A percentile compares a stretch with the other conserved stretches of the same genome.
Conservation (phyloP, 2,888 invertebrate species). For the Thecophora atra region DNA sequence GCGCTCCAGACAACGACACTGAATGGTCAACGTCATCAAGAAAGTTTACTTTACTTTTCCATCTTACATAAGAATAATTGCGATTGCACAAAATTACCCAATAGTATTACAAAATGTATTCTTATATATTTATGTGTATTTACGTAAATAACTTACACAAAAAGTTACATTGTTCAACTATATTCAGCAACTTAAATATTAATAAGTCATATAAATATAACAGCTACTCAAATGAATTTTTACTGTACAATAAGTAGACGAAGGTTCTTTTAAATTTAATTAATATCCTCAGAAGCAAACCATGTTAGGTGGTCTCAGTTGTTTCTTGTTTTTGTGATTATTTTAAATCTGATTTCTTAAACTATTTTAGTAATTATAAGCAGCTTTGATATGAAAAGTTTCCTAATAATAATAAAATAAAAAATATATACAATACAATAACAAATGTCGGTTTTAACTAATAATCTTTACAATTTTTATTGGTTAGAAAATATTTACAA, state of each 20-base stretch:
- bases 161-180: constrained; percentile 1
- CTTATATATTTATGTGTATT: too few species aligned
- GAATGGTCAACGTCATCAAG: too few species aligned
- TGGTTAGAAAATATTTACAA: neutral
- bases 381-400: neutral
- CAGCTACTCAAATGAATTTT: neutral
- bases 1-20: too few species aligned
- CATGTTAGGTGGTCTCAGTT: neutral
- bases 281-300: neutral
- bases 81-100: too few species aligned
- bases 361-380: neutral
- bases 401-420: too few species aligned
- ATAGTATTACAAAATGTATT: too few species aligned
- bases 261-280: neutral
- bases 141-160: too few species aligned
- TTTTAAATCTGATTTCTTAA: neutral
- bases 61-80: too few species aligned
- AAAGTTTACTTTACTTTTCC: too few species aligned
- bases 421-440: constrained; percentile 2
- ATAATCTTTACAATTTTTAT: neutral
- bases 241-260: constrained; percentile 3
- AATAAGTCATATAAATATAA: too few species aligned
- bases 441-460: neutral
- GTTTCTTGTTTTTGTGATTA: neutral
- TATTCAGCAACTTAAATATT: too few species aligned